phyloP scores from a whole-genome alignment of 37 sponge, comb jelly and placozoan genomes.

The Mnemiopsis leidyi region DNA sequence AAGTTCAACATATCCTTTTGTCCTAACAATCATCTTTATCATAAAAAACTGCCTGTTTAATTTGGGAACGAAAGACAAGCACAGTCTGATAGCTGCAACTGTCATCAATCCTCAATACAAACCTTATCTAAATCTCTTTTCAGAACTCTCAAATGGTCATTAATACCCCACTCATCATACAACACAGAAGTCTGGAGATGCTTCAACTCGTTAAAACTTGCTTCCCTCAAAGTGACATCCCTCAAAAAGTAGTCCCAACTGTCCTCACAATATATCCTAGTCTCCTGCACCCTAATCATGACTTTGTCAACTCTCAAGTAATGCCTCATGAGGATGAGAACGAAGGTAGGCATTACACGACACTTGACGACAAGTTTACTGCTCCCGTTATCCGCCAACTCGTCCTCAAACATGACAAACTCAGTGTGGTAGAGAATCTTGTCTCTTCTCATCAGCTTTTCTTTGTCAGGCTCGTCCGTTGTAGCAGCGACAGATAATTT shows the following conservation, averaged over 20 bases:
- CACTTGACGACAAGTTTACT: constrained; percentile 80
- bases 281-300: constrained; percentile 82
- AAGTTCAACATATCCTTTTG: too few relatives aligned
- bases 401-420: constrained; percentile 88
- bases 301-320: constrained; percentile 92
- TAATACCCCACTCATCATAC: constrained; percentile 28
- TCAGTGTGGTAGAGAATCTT: constrained; percentile 82
- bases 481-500: constrained; percentile 64
- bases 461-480: constrained; percentile 76
- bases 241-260: constrained; percentile 76
- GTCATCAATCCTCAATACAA: not conserved
- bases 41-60: too few relatives aligned
- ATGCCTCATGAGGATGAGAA: constrained; percentile 81
- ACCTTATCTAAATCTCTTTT: not conserved
- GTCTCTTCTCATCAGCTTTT: constrained; percentile 77
- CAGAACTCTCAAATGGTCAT: not conserved
- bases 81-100: too few relatives aligned
- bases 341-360: constrained; percentile 90
- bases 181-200: not conserved
- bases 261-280: constrained; percentile 72
- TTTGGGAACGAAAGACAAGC: too few relatives aligned
- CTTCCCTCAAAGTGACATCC: constrained; percentile 76
- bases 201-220: constrained; percentile 62
- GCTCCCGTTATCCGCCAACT: constrained; percentile 90
- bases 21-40: too few relatives aligned